Base-by-base conservation (phyloP, 92 coral and sea anemone species). In the Virgularia gustaviana region DNA sequence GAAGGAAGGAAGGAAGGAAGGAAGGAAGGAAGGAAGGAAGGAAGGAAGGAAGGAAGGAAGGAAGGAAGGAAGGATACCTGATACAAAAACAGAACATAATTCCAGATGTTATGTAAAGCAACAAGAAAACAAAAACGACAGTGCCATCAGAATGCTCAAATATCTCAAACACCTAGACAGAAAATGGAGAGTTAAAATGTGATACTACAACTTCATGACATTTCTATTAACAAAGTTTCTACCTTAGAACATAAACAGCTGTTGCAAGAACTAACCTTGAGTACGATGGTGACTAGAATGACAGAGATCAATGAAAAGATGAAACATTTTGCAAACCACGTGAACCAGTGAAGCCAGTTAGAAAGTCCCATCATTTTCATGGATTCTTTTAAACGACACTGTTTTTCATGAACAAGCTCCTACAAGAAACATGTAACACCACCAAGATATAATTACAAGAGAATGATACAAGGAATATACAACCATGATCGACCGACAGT, bases 311-410 rank as follows among this genome's bases (percentile, higher is more conserved):
- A 67, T 18, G 88, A 85, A 64, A 92, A 92, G 64, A 92, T 28
- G 2, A 92, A 77, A 57, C 83, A 76, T 59, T 92, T 92, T 54
- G 79, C 70, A 63, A 89, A 92, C 98, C 98, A 92, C 12, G 98
- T 94, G 33, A 72, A 25, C 98, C 98, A 92, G 79, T 92, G 98
- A 32, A 92, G 80, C 98, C 98, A 92, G 82, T 92, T 89, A 2
- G 89, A 86, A 20, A 92, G 81, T 49, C 98, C 98, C 98, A 92
- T 92, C 98, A 92, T 92, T 60, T 89, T 92, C 98, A 92, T 92
- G 10, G 98, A 89, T 36, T 92, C 98, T 82, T 92, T 92, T 38
- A 92, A 82, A 62, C 98, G 92, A n/a, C 82, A 45, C 38, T 92
- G 96, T 59, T 92, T 92, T 76, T 92, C 98, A 65, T 75, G 49